Evolutionary conservation across 1,140 invertebrate species (phyloP).

Genomic region (Listronotus oregonensis): DNA sequence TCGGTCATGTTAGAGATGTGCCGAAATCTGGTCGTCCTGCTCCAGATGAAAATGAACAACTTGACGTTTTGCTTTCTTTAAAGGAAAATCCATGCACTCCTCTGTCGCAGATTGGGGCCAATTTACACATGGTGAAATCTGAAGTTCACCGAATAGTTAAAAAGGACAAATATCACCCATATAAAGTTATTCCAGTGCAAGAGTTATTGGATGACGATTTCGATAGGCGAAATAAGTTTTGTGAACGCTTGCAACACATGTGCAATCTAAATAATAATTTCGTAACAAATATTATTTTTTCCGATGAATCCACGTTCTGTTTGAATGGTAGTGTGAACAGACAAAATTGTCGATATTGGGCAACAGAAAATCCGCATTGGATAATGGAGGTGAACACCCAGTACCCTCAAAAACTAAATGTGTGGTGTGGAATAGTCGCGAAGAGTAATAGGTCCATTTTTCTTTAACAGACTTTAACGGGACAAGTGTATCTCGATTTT

Average conservation of each 20-base stretch:
- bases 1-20: constrained; percentile 1
- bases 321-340: constrained; percentile 6
- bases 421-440: background rate
- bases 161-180: constrained; percentile 7
- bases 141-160: background rate
- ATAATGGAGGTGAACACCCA: background rate
- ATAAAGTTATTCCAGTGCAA: constrained; percentile 9
- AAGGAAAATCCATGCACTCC: background rate
- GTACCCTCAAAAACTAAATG: too few species aligned
- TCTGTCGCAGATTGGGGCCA: too few species aligned
- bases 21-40: constrained; percentile 6
- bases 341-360: constrained; percentile 18
- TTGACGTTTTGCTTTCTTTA: constrained; percentile 15
- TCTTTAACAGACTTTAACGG: too few species aligned
- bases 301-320: constrained; percentile 35
- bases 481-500: too few species aligned
- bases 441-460: background rate
- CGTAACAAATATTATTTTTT: constrained; percentile 2
- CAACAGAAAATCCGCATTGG: constrained; percentile 11
- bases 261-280: constrained; percentile 15
- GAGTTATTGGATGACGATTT: constrained; percentile 17
- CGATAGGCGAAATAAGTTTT: constrained; percentile 9
- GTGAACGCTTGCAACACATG: constrained; percentile 9
- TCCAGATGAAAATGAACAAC: constrained; percentile 6
- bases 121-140: too few species aligned